These are phyloP conservation scores for Cerastis leucographa DNA, from an alignment of 2,888 invertebrate genomes.

Conservation along the genomic window DNA sequence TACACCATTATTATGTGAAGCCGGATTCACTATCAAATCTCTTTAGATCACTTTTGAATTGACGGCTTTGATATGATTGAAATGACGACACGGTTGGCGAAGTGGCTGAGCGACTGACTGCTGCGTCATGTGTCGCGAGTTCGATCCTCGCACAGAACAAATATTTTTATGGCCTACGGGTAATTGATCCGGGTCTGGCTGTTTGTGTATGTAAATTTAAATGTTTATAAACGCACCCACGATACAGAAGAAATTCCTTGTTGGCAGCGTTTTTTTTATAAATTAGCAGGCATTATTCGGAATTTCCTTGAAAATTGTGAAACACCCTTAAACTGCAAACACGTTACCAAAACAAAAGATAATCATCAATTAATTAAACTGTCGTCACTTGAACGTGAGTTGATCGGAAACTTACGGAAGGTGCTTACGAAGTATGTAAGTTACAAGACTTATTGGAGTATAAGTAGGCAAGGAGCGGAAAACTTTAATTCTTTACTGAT, in stretches of 20 bases:
- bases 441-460: slow-evolving; percentile 54
- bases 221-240: too few species aligned
- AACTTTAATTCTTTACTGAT: slow-evolving; percentile 67
- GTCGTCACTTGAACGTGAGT: slow-evolving; percentile 33
- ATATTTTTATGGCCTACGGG: too few species aligned
- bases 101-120: too few species aligned
- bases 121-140: too few species aligned
- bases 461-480: slow-evolving; percentile 33
- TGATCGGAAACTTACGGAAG: slow-evolving; percentile 43
- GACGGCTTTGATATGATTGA: too few species aligned
- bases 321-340: not conserved
- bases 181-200: too few species aligned
- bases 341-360: slow-evolving; percentile 13
- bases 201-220: too few species aligned
- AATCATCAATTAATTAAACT: slow-evolving; percentile 33
- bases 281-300: not conserved
- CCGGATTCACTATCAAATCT: not conserved
- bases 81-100: too few species aligned
- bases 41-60: not conserved
- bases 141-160: too few species aligned
- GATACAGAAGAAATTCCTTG: too few species aligned
- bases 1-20: not conserved
- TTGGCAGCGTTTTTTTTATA: too few species aligned
- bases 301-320: not conserved
- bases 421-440: slow-evolving; percentile 46